Base-by-base conservation (phyloP, 2,888 invertebrate species). In the Brassicogethes aeneus region DNA sequence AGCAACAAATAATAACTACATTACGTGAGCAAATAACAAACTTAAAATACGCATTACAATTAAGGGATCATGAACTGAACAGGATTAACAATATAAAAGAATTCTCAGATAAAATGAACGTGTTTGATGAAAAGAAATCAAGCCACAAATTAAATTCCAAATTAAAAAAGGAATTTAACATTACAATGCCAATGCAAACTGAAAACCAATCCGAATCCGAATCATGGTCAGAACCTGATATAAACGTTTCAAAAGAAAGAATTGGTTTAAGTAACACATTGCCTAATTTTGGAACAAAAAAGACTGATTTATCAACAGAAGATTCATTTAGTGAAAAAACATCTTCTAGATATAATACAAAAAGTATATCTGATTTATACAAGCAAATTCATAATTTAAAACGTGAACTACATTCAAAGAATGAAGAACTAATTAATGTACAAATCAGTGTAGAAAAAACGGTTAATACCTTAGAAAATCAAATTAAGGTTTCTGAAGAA, bases 151-250 rank as follows among this genome's bases (percentile, higher is more conserved):
- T 34, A 14, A 38, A 42, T 39, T 3, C 42, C 42, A 12, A 41
- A 44, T 23, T 48, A 23, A 5, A 7, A 5, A 10, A 23, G 10
- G 5, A 5, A 5, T 5, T 23, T 10, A 23, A 23, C 5, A 5
- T 23, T 5, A 32, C 32, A 12, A 32, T 5, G 10, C 12, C 14
- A 12, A 32, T 10, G 14, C 14, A 32, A 12, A 57, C 54, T 29
- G 63, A 62, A 10, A 57, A 55, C 40, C 70, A 70, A 3, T 76
- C 80, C 2, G 90, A 90, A 59, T 87, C 88, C 0, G 90, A 91
- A 61, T 80, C 85, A 17, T 90, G 89, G 82, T 89, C 89, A 0
- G 90, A 90, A 59, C 89, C 90, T 0, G 90, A 90, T 60, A 74
- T 87, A 34, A 80, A 78, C 44, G 87, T 90, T 2, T 89, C 89